A percentile compares a stretch with the other conserved stretches of the same genome.
phyloP scores from a whole-genome alignment of 2,888 invertebrate species.

The Mythimna ferrago region DNA sequence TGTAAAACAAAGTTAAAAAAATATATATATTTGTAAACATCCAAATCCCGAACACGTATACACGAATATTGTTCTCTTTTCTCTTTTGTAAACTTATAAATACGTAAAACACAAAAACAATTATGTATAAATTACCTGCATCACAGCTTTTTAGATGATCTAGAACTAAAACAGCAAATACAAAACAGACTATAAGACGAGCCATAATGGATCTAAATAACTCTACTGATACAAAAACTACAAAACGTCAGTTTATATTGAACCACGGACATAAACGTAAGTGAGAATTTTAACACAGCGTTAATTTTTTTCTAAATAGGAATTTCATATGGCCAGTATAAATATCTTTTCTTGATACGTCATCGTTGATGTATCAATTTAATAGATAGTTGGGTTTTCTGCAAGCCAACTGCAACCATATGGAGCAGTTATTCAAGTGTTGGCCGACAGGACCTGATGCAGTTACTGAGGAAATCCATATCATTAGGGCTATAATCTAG shows the following conservation, averaged over 20 bases:
- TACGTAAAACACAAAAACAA: too few species aligned
- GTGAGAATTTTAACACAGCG: conserved; percentile 47
- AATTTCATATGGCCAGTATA: not conserved
- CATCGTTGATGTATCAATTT: not conserved
- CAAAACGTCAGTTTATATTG: conserved; percentile 44
- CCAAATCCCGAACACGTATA: too few species aligned
- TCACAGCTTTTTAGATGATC: conserved; percentile 18
- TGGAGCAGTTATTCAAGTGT: not conserved
- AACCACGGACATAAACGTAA: conserved; percentile 23
- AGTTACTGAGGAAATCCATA: not conserved
- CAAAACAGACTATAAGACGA: conserved; percentile 35
- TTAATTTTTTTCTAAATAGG: conserved; percentile 37
- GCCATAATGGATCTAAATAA: conserved; percentile 41
- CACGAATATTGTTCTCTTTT: too few species aligned
- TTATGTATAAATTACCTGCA: conserved; percentile 34
- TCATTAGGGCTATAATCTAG: not conserved
- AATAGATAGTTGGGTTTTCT: not conserved
- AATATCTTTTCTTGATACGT: not conserved
- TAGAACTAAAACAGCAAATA: conserved; percentile 33
- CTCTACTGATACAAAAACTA: conserved; percentile 29
- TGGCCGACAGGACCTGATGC: not conserved
- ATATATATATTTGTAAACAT: too few species aligned
- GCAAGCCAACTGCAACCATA: not conserved
- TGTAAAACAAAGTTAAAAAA: too few species aligned
- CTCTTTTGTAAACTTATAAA: too few species aligned